These are phyloP conservation scores for Aphidius gifuensis DNA, from an alignment of 1,140 invertebrate species.

Conservation along the genomic window DNA sequence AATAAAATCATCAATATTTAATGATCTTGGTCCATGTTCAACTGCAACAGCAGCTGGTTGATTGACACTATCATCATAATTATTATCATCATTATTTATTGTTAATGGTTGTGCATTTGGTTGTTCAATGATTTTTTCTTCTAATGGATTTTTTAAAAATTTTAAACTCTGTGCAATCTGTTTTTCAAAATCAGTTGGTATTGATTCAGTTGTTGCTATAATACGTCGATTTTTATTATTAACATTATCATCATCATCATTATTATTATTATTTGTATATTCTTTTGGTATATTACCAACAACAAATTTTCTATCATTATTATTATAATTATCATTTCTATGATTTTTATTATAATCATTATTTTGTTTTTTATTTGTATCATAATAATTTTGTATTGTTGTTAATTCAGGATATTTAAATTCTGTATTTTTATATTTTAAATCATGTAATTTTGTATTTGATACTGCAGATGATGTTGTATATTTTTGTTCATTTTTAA, in stretches of 20 bases:
- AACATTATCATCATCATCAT: constrained; percentile 15
- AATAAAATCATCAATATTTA: constrained; percentile 36
- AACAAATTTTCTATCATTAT: constrained; percentile 46
- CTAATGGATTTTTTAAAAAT: constrained; percentile 28
- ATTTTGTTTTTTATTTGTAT: constrained; percentile 28
- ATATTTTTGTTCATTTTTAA: constrained; percentile 33
- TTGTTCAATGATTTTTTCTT: constrained; percentile 24
- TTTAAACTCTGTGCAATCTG: constrained; percentile 33
- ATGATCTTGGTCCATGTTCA: constrained; percentile 55
- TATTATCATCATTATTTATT: constrained; percentile 26
- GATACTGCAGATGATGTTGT: constrained; percentile 24
- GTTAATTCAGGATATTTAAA: constrained; percentile 41
- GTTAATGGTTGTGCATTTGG: constrained; percentile 26
- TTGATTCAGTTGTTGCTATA: constrained; percentile 11
- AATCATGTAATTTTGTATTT: constrained; percentile 29
- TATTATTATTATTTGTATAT: constrained; percentile 32
- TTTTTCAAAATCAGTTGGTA: constrained; percentile 26
- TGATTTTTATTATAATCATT: too few species aligned
- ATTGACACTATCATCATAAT: constrained; percentile 43
- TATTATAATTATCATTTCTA: constrained; percentile 9
- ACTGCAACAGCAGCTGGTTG: constrained; percentile 47
- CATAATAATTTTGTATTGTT: constrained; percentile 41
- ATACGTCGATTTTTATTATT: constrained; percentile 15
- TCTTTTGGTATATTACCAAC: constrained; percentile 50
- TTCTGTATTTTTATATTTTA: constrained; percentile 46